Percentiles rank a stretch among this genome's conserved stretches.
These are phyloP conservation scores for Gadus chalcogrammus DNA, from an alignment of 2,113 vertebrate species.

Conservation along the genomic window DNA sequence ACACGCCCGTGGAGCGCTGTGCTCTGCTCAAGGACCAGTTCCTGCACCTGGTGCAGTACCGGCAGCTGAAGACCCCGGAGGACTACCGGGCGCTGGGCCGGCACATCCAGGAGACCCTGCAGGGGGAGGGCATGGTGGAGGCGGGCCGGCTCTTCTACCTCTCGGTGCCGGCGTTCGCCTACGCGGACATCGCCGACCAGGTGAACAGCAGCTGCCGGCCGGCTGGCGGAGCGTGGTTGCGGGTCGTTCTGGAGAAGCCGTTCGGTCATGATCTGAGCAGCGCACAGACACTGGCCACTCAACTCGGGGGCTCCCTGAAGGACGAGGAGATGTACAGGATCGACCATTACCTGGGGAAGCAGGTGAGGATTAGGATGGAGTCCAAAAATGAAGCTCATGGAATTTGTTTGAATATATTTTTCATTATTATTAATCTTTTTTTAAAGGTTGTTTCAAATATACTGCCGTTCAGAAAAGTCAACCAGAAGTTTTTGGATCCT, in stretches of 20 bases:
- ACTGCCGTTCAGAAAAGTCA: slow-evolving; percentile 86
- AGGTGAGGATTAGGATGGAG: slow-evolving; percentile 69
- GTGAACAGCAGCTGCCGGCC: slow-evolving; percentile 86
- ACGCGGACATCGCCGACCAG: slow-evolving; percentile 79
- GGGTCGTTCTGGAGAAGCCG: slow-evolving; percentile 92
- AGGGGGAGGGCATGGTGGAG: slow-evolving; percentile 77
- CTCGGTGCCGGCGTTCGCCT: slow-evolving; percentile 88
- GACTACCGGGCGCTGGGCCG: slow-evolving; percentile 76
- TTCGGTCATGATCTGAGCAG: slow-evolving; percentile 89
- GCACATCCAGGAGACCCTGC: slow-evolving; percentile 70
- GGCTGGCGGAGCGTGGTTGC: slow-evolving; percentile 74
- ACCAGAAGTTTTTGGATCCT: slow-evolving; percentile 78
- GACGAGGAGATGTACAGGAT: slow-evolving; percentile 96
- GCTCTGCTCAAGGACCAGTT: slow-evolving; percentile 85
- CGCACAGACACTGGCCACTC: slow-evolving; percentile 79
- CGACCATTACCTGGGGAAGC: slow-evolving; percentile 96
- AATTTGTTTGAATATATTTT: neutral
- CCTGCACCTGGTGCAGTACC: slow-evolving; percentile 80
- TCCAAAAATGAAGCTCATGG: slow-evolving; percentile 10
- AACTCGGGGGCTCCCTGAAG: slow-evolving; percentile 78
- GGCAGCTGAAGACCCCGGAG: slow-evolving; percentile 75
- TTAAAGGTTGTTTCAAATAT: slow-evolving; percentile 90
- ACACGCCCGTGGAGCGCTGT: slow-evolving; percentile 69
- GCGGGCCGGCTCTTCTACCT: slow-evolving; percentile 92
- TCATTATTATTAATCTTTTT: slow-evolving; percentile 12